Base-by-base conservation (phyloP, 2,797 vertebrate species). In the Crotalus adamanteus region DNA sequence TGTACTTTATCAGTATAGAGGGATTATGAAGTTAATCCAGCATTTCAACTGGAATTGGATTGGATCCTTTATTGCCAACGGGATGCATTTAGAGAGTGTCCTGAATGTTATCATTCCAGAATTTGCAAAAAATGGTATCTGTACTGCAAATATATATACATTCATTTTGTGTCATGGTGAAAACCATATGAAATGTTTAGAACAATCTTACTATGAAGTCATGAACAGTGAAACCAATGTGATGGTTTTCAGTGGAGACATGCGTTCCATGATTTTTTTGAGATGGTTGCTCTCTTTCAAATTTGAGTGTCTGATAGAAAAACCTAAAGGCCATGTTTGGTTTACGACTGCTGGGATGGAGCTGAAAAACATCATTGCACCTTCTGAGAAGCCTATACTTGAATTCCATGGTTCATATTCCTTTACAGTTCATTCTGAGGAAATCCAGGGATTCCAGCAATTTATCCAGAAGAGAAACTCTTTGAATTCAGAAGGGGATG, bases 1-100 rank as follows among this genome's bases (percentile, higher is more conserved):
- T 59, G 14, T 42, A 37, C 2, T 51, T 3, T 14, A 73, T 55
- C 86, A 73, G 31, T 88, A 88, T 31, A 42, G 4, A 28, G 85
- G 85, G 59, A 65, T 91, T 42, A n/a, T 56, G 28, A 60, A 65
- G 11, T 65, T 91, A 55, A 31, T 91, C 20, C 18, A 69, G 20
- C 25, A 73, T 87, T 91, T 91, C 31, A 69, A 47, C 5, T 91
- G 91, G 91, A 87, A 31, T 6, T 92, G 91, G 91, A 25, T 88
- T 20, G 14, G 4, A 88, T 56, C 73, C 8, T 28, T 88, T 73
- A 63, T 37, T 88, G n/a, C 85, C 65, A 37, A 69, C 28, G 31
- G 53, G 16, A 25, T 28, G 51, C 55, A 42, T 12, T 69, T 87
- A 42, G 31, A 69, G 16, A 57, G 22, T 25, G 20, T 92, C 3